These are phyloP conservation scores for Parthenolecanium corni DNA, from an alignment of 2,888 invertebrate species.

Conservation along the genomic window DNA sequence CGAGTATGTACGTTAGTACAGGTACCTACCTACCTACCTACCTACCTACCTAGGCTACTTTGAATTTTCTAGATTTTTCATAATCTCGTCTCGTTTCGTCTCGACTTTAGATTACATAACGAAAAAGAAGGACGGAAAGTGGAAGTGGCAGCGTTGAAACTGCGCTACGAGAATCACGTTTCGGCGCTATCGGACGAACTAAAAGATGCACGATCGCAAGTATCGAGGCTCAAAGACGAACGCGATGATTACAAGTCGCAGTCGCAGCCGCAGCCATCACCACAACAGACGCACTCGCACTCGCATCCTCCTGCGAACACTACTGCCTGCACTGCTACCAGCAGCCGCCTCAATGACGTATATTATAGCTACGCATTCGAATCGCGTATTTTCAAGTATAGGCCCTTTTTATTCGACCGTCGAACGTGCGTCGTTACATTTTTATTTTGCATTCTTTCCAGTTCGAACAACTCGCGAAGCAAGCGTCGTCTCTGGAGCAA, in stretches of 20 bases:
- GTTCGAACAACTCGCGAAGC: background rate
- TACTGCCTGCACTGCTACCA: too few species aligned
- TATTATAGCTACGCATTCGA: too few species aligned
- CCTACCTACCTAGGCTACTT: too few species aligned
- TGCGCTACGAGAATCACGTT: constrained; percentile 74
- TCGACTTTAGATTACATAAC: constrained; percentile 34
- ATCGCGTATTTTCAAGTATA: too few species aligned
- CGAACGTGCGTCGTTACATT: too few species aligned
- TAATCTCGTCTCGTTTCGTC: background rate
- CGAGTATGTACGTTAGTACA: too few species aligned
- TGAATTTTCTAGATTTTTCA: background rate
- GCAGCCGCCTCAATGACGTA: constrained; percentile 14
- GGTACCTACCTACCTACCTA: too few species aligned
- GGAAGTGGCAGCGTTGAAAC: constrained; percentile 67
- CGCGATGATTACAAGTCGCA: constrained; percentile 80
- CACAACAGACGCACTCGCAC: too few species aligned
- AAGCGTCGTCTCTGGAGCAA: constrained; percentile 59
- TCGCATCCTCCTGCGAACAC: too few species aligned
- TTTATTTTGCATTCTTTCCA: background rate
- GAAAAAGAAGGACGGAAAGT: constrained; percentile 36
- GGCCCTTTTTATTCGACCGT: too few species aligned
- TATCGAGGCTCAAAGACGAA: constrained; percentile 68
- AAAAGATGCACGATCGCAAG: constrained; percentile 64
- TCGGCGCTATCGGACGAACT: constrained; percentile 69
- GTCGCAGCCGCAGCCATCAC: too few species aligned